Evolutionary conservation across 2,888 invertebrate species (phyloP).

Genomic region (Psylliodes chrysocephalus): DNA sequence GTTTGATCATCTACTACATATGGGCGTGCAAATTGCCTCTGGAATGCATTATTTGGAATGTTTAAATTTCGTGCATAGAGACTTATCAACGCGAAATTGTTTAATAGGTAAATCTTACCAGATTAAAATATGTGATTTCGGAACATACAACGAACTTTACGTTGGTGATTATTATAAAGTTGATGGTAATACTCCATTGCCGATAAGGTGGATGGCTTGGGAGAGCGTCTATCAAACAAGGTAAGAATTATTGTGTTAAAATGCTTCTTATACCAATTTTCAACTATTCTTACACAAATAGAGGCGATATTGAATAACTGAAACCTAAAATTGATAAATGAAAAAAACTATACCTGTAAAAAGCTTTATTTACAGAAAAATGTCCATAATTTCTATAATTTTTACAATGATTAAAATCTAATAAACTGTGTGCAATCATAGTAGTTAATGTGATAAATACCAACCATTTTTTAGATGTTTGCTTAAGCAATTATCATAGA

Average conservation of each 20-base stretch:
- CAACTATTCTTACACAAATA: too few relatives aligned
- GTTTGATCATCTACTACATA: constrained; percentile 80
- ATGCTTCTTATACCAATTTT: too few relatives aligned
- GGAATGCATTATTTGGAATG: constrained; percentile 92
- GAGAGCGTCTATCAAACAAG: constrained; percentile 44
- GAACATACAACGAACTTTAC: constrained; percentile 84
- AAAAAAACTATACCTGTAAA: too few relatives aligned
- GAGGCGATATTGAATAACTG: too few relatives aligned
- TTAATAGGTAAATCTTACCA: constrained; percentile 84
- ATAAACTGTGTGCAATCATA: too few relatives aligned
- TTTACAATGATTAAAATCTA: too few relatives aligned
- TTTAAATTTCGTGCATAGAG: constrained; percentile 89
- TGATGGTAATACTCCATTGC: constrained; percentile 80
- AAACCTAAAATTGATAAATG: too few relatives aligned
- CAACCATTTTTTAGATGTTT: too few relatives aligned
- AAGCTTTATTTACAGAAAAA: too few relatives aligned
- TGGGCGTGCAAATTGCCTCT: constrained; percentile 86
- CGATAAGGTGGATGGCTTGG: constrained; percentile 66
- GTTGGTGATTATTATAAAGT: constrained; percentile 84
- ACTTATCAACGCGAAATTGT: constrained; percentile 89
- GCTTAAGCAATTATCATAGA: too few relatives aligned
- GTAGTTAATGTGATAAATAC: too few relatives aligned
- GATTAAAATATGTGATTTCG: constrained; percentile 87
- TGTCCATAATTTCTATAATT: too few relatives aligned
- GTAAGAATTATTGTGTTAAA: constrained; percentile 24